These are phyloP conservation scores for Notocelia uddmanniana DNA, from an alignment of 2,888 invertebrate species.

Conservation along the genomic window DNA sequence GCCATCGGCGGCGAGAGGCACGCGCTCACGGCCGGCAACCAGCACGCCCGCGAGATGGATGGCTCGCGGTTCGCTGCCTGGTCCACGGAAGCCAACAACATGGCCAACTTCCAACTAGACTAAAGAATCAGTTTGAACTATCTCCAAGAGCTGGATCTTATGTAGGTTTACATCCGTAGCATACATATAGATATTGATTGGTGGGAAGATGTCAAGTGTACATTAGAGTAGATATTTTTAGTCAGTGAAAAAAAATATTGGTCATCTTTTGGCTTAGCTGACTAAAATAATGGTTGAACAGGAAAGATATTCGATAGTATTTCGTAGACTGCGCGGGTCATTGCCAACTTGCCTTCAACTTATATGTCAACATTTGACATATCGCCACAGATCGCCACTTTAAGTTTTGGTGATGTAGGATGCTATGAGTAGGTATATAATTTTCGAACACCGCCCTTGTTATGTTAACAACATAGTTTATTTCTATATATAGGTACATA, in stretches of 20 bases:
- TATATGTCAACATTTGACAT: neutral
- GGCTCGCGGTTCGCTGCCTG: slow-evolving; percentile 80
- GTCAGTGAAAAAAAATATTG: neutral
- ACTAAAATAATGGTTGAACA: neutral
- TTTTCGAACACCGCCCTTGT: neutral
- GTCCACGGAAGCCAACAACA: slow-evolving; percentile 74
- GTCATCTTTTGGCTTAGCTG: neutral
- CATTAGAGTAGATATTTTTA: neutral
- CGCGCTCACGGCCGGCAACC: slow-evolving; percentile 73
- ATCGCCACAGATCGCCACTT: no score
- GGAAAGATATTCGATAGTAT: neutral
- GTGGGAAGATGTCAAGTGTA: neutral
- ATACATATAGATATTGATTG: neutral
- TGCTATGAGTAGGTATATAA: no score
- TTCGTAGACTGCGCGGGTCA: neutral
- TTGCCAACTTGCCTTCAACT: neutral
- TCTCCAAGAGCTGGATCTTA: neutral
- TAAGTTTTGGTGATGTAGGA: neutral
- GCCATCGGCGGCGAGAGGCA: slow-evolving; percentile 85
- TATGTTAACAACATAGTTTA: neutral
- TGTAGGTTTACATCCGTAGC: neutral
- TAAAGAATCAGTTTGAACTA: neutral
- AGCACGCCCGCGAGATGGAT: slow-evolving; percentile 83
- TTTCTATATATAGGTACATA: neutral
- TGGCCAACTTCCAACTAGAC: slow-evolving; percentile 63